Evolutionary conservation across 2,113 vertebrate species (phyloP).

Genomic region (Paracanthobrama guichenoti): DNA sequence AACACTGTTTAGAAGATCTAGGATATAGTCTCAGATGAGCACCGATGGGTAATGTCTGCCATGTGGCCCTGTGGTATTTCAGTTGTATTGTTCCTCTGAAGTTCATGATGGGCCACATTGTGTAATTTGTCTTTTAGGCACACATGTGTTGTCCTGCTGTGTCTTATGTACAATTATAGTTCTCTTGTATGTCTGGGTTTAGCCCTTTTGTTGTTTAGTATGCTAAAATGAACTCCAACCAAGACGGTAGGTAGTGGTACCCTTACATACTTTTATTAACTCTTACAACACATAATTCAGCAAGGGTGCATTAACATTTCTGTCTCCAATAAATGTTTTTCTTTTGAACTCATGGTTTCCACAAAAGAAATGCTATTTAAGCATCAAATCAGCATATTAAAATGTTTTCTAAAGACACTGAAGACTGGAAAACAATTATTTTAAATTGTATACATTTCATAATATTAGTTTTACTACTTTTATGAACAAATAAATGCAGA

Average conservation of each 20-base stretch:
- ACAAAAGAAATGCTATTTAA: neutral
- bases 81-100: constrained; percentile 40
- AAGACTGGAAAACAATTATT: neutral
- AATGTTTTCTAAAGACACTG: neutral
- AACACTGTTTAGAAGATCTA: constrained; percentile 49
- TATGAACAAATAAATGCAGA: neutral
- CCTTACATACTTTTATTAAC: neutral
- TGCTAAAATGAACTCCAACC: neutral
- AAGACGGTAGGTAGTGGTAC: neutral
- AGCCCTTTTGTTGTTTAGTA: neutral
- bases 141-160: constrained; percentile 31
- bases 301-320: too few species aligned
- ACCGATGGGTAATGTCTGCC: constrained; percentile 56
- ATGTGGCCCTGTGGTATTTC: constrained; percentile 49
- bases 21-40: constrained; percentile 47
- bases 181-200: constrained; percentile 29
- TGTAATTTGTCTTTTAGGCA: constrained; percentile 47
- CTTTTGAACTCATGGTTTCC: neutral
- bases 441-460: neutral
- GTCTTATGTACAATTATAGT: constrained; percentile 41
- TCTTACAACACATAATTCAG: too few species aligned
- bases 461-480: neutral
- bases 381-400: neutral
- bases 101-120: constrained; percentile 35
- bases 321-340: too few species aligned